A percentile compares a stretch with the other conserved stretches of the same genome.
These are phyloP conservation scores for Prolemur simus DNA, from an alignment of 2,113 vertebrate genomes.

Conservation along the genomic window DNA sequence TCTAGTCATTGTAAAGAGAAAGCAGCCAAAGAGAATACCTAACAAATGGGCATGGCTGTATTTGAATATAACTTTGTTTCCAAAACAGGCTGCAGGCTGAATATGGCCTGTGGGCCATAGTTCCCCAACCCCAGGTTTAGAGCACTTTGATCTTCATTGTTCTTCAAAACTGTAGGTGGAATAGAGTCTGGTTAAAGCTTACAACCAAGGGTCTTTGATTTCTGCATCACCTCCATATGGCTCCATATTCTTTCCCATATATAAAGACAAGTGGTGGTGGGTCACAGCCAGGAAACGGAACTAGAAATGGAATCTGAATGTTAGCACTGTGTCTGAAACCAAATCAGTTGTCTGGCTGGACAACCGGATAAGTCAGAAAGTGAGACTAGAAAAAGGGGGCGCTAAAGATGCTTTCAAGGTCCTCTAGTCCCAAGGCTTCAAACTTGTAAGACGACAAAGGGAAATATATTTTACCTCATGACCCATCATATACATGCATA, in stretches of 20 bases:
- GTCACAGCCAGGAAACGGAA: not conserved
- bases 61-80: not conserved
- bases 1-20: not conserved
- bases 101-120: not conserved
- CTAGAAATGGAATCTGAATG: not conserved
- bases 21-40: not conserved
- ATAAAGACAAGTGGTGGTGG: not conserved
- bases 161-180: not conserved
- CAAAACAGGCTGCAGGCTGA: not conserved
- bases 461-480: not conserved
- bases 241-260: not conserved
- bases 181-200: not conserved
- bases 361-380: not conserved
- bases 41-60: not conserved
- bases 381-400: not conserved
- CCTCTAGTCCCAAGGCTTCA: not conserved
- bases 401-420: not conserved
- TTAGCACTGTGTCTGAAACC: not conserved
- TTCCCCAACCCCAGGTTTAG: not conserved
- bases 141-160: not conserved
- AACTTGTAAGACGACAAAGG: not conserved
- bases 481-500: not conserved
- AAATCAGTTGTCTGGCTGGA: not conserved
- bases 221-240: not conserved
- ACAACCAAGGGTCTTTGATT: not conserved